Evolutionary conservation across 2,797 vertebrate genomes (phyloP).

Genomic region (Fringilla coelebs): DNA sequence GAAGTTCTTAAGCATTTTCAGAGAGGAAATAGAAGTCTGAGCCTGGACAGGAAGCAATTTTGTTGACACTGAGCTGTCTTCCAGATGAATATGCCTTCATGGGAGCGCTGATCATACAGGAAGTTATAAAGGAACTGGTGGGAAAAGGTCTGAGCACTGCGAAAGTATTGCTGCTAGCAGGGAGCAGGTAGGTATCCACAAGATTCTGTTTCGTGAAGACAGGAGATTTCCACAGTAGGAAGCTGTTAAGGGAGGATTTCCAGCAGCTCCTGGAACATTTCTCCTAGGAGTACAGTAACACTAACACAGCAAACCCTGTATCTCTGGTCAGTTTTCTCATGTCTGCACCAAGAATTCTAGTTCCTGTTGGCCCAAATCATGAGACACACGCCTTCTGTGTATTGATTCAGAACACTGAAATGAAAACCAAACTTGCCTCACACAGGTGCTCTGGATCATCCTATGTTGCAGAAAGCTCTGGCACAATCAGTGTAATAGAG

Average conservation of each 20-base stretch:
- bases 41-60: not conserved
- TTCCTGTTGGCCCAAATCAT: not conserved
- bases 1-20: not conserved
- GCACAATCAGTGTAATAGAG: rapidly evolving
- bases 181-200: conserved; percentile 85
- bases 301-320: not conserved
- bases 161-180: conserved; percentile 91
- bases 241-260: not conserved
- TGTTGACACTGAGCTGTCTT: not conserved
- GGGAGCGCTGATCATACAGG: conserved; percentile 94
- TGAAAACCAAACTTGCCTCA: not conserved
- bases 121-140: conserved; percentile 91
- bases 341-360: not conserved
- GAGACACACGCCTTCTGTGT: not conserved
- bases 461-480: not conserved
- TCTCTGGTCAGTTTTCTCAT: not conserved
- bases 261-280: not conserved
- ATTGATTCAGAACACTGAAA: not conserved
- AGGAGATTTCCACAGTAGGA: not conserved
- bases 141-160: conserved; percentile 89
- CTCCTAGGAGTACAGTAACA: not conserved
- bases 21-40: not conserved
- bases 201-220: not conserved
- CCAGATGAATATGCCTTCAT: conserved; percentile 93
- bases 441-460: rapidly evolving